Evolutionary conservation across 2,113 vertebrate genomes (phyloP).

Genomic region (Plecturocebus donacophilus): DNA sequence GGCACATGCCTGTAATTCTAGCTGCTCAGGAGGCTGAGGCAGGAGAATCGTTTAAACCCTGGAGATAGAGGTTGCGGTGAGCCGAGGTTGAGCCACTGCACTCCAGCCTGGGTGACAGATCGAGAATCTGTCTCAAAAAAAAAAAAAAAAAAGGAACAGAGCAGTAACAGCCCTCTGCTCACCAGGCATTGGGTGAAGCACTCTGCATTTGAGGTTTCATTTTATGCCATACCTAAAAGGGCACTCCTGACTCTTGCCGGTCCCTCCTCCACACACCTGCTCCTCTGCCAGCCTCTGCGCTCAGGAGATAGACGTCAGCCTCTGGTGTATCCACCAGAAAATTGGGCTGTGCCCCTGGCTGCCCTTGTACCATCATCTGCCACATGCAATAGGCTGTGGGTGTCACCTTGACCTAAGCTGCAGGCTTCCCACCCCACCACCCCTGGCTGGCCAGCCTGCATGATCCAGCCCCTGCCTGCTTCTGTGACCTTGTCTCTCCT

Average conservation of each 20-base stretch:
- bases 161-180: neutral
- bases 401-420: neutral
- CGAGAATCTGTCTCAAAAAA: too few relatives aligned
- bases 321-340: neutral
- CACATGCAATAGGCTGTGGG: accelerated
- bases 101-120: too few relatives aligned
- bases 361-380: neutral
- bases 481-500: neutral
- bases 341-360: neutral
- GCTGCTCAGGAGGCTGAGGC: too few relatives aligned
- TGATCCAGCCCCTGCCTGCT: neutral
- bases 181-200: neutral
- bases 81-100: too few relatives aligned
- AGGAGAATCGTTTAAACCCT: too few relatives aligned
- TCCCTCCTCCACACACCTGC: neutral
- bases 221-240: neutral
- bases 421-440: neutral
- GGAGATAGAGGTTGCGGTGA: too few relatives aligned
- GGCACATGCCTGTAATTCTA: too few relatives aligned
- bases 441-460: neutral
- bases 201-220: neutral
- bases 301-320: neutral
- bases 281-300: neutral
- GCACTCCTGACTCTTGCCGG: accelerated
- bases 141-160: too few relatives aligned